A percentile compares a stretch with the other conserved stretches of the same genome.
These are phyloP conservation scores for Mizuhopecten yessoensis DNA, from an alignment of 1,140 invertebrate genomes.

Conservation along the genomic window DNA sequence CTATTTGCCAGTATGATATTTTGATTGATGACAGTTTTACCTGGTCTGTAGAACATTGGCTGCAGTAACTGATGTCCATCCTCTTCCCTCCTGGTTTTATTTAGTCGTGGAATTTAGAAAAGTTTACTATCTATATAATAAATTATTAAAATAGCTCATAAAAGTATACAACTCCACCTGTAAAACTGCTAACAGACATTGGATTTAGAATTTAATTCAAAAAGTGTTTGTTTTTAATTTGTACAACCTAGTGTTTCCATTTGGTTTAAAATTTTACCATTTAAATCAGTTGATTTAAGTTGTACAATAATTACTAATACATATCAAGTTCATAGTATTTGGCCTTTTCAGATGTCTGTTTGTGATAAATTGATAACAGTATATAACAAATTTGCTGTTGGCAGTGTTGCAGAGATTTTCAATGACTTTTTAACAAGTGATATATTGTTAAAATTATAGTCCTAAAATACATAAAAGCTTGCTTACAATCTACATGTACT, in stretches of 20 bases:
- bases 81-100: conserved; percentile 30
- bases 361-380: neutral
- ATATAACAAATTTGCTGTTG: neutral
- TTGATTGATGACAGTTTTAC: conserved; percentile 39
- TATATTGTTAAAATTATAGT: neutral
- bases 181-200: neutral
- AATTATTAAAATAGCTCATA: neutral
- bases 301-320: neutral
- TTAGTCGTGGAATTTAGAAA: neutral
- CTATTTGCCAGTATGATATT: conserved; percentile 13
- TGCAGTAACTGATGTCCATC: conserved; percentile 11
- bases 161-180: neutral
- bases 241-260: neutral
- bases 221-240: neutral
- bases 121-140: neutral
- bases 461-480: neutral
- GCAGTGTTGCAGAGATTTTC: conserved; percentile 7
- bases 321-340: neutral
- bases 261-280: neutral
- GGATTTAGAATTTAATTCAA: neutral
- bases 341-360: neutral
- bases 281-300: neutral
- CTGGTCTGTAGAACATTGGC: conserved; percentile 24
- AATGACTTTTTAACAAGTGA: neutral
- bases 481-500: neutral